phyloP scores from a whole-genome alignment of 2,797 vertebrate species.

The Chlorospingus flavigularis region DNA sequence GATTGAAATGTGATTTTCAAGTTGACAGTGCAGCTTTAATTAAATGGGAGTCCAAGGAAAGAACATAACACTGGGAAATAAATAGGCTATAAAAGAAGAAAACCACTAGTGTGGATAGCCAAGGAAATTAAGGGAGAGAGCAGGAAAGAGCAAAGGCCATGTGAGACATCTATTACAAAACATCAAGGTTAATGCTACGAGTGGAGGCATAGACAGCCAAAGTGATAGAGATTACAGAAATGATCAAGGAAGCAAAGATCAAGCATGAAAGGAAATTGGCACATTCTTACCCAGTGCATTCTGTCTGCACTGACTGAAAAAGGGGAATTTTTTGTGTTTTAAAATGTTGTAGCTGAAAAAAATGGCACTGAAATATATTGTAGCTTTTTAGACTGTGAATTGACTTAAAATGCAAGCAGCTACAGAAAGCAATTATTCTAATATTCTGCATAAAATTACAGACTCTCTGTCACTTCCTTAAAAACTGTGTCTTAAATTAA shows the following conservation, averaged over 20 bases:
- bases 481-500: not conserved
- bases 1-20: constrained; percentile 46
- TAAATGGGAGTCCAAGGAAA: constrained; percentile 51
- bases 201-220: not conserved
- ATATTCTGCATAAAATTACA: not conserved
- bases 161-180: constrained; percentile 30
- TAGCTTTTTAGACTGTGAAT: not conserved
- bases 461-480: not conserved
- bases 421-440: not conserved
- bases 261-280: constrained; percentile 15
- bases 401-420: not conserved
- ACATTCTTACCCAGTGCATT: not conserved
- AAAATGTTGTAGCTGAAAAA: not conserved
- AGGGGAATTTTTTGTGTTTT: not conserved
- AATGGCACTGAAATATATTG: accelerated
- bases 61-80: constrained; percentile 27
- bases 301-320: not conserved
- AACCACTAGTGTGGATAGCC: constrained; percentile 13
- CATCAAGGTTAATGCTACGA: constrained; percentile 35
- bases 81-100: constrained; percentile 45
- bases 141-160: constrained; percentile 44
- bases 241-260: constrained; percentile 38
- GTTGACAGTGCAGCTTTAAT: constrained; percentile 48
- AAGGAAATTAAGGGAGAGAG: constrained; percentile 46
- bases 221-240: constrained; percentile 8